Conservation (phyloP, 2,113 vertebrate genomes). For the Lepidothrix coronata region DNA sequence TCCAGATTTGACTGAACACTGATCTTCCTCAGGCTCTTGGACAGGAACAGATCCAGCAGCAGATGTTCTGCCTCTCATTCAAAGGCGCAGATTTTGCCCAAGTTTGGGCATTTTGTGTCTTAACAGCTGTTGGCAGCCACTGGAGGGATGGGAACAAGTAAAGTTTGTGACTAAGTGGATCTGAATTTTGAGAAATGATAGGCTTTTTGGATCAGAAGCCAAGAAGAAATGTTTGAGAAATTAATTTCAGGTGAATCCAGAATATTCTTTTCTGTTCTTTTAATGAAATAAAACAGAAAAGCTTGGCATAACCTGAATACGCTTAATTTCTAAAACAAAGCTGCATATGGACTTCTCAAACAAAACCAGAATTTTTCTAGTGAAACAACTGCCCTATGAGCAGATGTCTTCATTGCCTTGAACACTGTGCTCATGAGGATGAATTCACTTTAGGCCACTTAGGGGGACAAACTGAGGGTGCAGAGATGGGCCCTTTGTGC, state of each 20-base stretch:
- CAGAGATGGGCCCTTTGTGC: neutral
- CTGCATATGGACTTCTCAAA: neutral
- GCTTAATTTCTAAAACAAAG: neutral
- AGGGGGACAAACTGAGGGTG: neutral
- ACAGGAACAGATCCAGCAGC: neutral
- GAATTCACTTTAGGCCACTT: neutral
- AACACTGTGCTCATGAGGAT: neutral
- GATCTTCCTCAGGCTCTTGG: neutral
- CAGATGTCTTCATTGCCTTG: neutral
- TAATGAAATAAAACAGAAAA: neutral
- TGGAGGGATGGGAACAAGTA: neutral
- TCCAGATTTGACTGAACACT: neutral
- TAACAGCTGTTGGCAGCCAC: neutral
- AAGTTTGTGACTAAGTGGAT: neutral
- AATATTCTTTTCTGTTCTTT: neutral
- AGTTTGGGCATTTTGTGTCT: neutral
- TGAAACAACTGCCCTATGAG: neutral
- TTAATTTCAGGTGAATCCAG: neutral
- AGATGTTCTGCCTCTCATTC: neutral
- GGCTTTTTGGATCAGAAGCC: neutral
- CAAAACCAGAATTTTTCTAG: neutral
- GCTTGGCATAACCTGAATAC: neutral
- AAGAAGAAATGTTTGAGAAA: neutral
- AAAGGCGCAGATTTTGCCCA: neutral
- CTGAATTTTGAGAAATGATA: neutral